Evolutionary conservation across 2,888 invertebrate genomes (phyloP), one percentile per base, ranked within the genome.

Genomic region (Autographa gamma): DNA sequence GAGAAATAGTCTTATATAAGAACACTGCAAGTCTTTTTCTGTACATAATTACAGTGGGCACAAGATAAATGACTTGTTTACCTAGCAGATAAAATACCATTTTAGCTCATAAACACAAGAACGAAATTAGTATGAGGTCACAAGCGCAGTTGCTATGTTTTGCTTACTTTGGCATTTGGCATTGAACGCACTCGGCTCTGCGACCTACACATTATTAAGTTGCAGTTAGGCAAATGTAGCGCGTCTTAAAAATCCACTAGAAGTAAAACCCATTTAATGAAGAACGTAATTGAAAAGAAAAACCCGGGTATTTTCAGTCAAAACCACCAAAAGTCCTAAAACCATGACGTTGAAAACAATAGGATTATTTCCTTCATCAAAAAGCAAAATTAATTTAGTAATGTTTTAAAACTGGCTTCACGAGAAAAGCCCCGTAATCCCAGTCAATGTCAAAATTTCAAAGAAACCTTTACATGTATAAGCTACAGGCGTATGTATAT

Each of bases 21-120:
- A 34, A 6, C 34, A 34, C 7, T 7, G 32, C 32, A 7, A 7
- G 32, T 34, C 34, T 34, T 9, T 9, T 34, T 8, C 3, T 14
- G 43, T 13, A 13, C 41, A 16, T 16, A 14, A 43, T 48, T 1
- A 48, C 6, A 8, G 7, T 48, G 48, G 48, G 7, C 7, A n/a
- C n/a, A n/a, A 48, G 48, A 48, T n/a, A 48, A 48, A 48, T 48
- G n/a, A 48, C 48, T 48, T 48, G n/a, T 48, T 48, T 48, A 48
- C 48, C 0, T 48, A 7, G n/a, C 7, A n/a, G 48, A 6, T 48
- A 48, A 16, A 38, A 43, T 1, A 43, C n/a, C n/a, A 48, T 48
- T 48, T 6, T 48, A 6, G n/a, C 7, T 48, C 7, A n/a, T 48
- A 14, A 43, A 43, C 14, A 14, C 43, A 48, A n/a, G 6, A n/a